phyloP scores from a whole-genome alignment of 2,113 vertebrate genomes.

The Syngnathus floridae region DNA sequence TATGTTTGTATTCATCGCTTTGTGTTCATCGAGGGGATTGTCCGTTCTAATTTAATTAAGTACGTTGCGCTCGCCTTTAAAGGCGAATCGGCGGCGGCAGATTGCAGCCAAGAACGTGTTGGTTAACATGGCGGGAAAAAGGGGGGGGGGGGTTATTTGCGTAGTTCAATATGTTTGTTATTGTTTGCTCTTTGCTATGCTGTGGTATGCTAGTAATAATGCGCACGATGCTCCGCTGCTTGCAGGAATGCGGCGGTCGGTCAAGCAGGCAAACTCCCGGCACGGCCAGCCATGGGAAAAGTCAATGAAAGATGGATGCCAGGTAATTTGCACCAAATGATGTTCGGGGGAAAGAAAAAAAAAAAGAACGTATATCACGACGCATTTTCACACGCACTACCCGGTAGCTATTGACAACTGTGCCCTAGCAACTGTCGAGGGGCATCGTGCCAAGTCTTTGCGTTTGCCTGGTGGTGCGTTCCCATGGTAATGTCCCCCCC shows the following conservation, averaged over 20 bases:
- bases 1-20: slow-evolving; percentile 23
- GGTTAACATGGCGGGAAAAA: neutral
- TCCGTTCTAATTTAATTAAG: slow-evolving; percentile 36
- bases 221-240: slow-evolving; percentile 42
- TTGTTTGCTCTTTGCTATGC: slow-evolving; percentile 24
- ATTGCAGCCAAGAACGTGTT: neutral
- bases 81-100: neutral
- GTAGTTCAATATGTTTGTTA: slow-evolving; percentile 38
- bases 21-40: slow-evolving; percentile 28
- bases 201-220: slow-evolving; percentile 38
- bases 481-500: slow-evolving; percentile 68
- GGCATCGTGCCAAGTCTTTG: slow-evolving; percentile 71
- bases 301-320: slow-evolving; percentile 20
- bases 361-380: neutral
- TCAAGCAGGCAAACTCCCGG: slow-evolving; percentile 27
- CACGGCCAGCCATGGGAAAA: slow-evolving; percentile 27
- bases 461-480: slow-evolving; percentile 71
- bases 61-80: neutral
- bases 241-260: slow-evolving; percentile 52
- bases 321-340: slow-evolving; percentile 48
- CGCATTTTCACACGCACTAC: slow-evolving; percentile 17
- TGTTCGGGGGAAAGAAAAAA: neutral
- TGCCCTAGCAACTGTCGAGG: slow-evolving; percentile 71
- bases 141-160: slow-evolving; percentile 19
- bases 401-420: slow-evolving; percentile 68